Percentiles rank a stretch among this genome's conserved stretches.
Evolutionary conservation across 92 coral and sea anemone genomes (phyloP).

Genomic region (Micromussa lordhowensis): DNA sequence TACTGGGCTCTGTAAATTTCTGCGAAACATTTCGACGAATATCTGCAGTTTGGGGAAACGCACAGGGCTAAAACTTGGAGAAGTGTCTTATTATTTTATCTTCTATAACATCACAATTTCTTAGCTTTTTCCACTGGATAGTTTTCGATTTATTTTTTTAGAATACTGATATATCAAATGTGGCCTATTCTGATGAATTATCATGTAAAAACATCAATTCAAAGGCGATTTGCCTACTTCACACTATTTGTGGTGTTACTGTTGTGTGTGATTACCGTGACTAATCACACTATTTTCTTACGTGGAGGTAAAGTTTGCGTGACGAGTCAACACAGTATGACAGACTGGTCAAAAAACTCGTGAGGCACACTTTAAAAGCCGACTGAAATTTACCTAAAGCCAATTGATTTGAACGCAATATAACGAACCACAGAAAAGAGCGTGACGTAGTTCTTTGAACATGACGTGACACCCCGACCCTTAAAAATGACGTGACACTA

Average conservation of each 20-base stretch:
- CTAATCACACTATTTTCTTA: not conserved
- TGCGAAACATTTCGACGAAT: too few relatives aligned
- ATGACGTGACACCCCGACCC: not conserved
- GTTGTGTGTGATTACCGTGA: not conserved
- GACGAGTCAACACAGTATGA: not conserved
- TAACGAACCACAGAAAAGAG: not conserved
- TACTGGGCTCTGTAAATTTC: too few relatives aligned
- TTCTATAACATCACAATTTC: too few relatives aligned
- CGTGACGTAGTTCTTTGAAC: too few relatives aligned
- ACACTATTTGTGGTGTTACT: not conserved
- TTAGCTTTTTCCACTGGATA: too few relatives aligned
- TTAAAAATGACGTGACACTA: not conserved
- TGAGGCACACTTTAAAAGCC: not conserved
- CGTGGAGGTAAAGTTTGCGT: not conserved
- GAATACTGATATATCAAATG: too few relatives aligned
- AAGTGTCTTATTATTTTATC: too few relatives aligned
- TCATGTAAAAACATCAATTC: not conserved
- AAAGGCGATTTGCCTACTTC: not conserved
- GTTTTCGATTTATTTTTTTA: too few relatives aligned
- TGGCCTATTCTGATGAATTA: not conserved
- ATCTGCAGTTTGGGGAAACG: too few relatives aligned
- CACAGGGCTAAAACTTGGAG: too few relatives aligned
- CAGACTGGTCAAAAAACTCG: too few relatives aligned
- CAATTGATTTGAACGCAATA: not conserved
- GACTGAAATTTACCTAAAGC: not conserved